A percentile compares a stretch with the other conserved stretches of the same genome.
These are phyloP conservation scores for Sycophaga agraensis DNA, from an alignment of 1,140 invertebrate species.

Conservation along the genomic window DNA sequence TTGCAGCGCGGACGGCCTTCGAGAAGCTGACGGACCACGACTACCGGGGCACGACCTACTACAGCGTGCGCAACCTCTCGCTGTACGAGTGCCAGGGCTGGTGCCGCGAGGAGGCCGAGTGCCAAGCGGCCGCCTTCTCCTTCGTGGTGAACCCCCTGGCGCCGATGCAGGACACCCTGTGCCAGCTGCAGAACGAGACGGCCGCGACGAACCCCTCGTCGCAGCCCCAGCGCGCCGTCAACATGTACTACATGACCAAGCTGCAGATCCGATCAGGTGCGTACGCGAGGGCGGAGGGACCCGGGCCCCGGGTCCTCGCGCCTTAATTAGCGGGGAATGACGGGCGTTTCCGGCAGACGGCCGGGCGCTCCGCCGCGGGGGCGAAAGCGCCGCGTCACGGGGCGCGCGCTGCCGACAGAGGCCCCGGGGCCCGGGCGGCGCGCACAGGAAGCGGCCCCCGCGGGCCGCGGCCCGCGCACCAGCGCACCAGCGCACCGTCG, in stretches of 20 bases:
- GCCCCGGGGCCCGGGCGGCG: too few species aligned
- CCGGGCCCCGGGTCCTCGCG: too few species aligned
- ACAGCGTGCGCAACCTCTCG: constrained; percentile 88
- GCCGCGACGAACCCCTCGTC: constrained; percentile 83
- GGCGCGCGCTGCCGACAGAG: not conserved
- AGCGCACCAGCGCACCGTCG: too few species aligned
- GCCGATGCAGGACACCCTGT: constrained; percentile 88
- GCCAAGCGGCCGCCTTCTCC: constrained; percentile 87
- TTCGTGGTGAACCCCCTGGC: constrained; percentile 90
- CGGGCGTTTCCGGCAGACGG: too few species aligned
- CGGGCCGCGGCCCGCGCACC: too few species aligned
- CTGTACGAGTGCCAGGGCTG: constrained; percentile 93
- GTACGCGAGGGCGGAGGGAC: too few species aligned
- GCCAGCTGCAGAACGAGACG: constrained; percentile 90
- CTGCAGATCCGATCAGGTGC: constrained; percentile 80
- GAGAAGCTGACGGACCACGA: constrained; percentile 92
- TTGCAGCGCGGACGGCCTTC: constrained; percentile 80
- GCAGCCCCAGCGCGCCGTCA: constrained; percentile 77
- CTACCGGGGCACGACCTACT: constrained; percentile 87
- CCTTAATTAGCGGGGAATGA: too few species aligned
- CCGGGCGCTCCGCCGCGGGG: too few species aligned
- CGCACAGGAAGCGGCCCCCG: too few species aligned
- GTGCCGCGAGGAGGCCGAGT: constrained; percentile 89
- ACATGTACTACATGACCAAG: constrained; percentile 95
- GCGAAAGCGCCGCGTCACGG: not conserved